Percentiles rank a stretch among this genome's conserved stretches.
Conservation (phyloP, 2,113 vertebrate genomes). For the Setophaga kirtlandii region DNA sequence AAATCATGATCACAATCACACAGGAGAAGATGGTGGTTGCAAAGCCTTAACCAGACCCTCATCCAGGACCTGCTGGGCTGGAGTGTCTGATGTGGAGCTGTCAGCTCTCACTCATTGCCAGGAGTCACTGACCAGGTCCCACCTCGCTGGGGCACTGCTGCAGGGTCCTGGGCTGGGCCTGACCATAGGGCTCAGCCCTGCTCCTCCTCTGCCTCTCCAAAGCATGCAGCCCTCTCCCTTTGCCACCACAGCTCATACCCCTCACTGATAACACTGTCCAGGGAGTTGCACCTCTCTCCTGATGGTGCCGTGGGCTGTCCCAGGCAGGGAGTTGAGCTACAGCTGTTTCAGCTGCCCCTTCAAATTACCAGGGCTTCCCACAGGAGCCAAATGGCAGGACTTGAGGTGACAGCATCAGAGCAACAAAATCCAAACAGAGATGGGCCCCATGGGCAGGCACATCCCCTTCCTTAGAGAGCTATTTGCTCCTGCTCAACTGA, state of each 20-base stretch:
- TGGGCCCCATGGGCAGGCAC: background rate
- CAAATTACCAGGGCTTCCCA: background rate
- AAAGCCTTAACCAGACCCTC: background rate
- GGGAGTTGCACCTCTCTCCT: background rate
- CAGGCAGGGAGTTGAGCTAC: background rate
- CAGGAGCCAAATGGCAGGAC: background rate
- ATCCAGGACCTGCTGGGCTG: background rate
- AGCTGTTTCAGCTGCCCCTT: background rate
- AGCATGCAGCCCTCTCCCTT: accelerated
- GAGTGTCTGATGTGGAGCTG: background rate
- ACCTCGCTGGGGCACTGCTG: accelerated
- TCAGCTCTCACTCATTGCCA: accelerated
- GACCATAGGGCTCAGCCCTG: accelerated
- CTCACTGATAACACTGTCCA: background rate
- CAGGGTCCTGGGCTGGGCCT: background rate
- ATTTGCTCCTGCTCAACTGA: background rate
- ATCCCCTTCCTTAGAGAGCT: background rate
- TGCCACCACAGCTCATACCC: background rate
- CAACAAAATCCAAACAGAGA: background rate
- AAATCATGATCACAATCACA: accelerated
- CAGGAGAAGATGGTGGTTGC: background rate
- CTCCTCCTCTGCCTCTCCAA: background rate
- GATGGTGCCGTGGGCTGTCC: background rate
- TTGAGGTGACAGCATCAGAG: background rate
- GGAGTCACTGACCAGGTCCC: background rate